phyloP scores from a whole-genome alignment of 2,888 invertebrate genomes.

The Calameuta idolon region DNA sequence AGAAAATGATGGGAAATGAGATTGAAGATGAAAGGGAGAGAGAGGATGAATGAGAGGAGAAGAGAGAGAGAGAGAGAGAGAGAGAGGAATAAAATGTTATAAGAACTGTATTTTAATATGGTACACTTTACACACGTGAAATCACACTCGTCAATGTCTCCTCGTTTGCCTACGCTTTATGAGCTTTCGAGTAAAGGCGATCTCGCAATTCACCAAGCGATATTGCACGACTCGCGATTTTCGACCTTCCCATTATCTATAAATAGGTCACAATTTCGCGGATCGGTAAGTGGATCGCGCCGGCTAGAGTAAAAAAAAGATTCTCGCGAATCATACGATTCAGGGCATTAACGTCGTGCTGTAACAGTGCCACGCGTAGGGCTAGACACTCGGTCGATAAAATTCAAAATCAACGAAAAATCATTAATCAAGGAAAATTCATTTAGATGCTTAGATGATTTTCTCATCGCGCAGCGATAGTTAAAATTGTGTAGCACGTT shows the following conservation, averaged over 20 bases:
- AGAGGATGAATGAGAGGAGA: constrained; percentile 3
- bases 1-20: constrained; percentile 9
- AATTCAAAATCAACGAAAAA: no score
- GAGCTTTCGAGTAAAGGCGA: constrained; percentile 9
- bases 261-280: background rate
- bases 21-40: constrained; percentile 13
- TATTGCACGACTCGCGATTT: background rate
- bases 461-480: no score
- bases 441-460: no score
- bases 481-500: no score
- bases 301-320: background rate
- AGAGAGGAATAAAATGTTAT: constrained; percentile 25
- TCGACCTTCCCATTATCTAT: background rate
- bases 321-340: constrained; percentile 28
- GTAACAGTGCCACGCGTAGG: background rate
- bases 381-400: background rate
- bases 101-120: constrained; percentile 54
- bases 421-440: no score
- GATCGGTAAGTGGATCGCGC: background rate
- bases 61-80: constrained; percentile 17
- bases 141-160: constrained; percentile 30
- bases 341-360: constrained; percentile 10
- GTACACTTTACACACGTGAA: constrained; percentile 46
- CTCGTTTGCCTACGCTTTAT: constrained; percentile 26
- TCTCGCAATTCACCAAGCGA: background rate